Evolutionary conservation across 2,113 vertebrate species (phyloP), one percentile per base, ranked within the genome.

Genomic region (Felis chaus): DNA sequence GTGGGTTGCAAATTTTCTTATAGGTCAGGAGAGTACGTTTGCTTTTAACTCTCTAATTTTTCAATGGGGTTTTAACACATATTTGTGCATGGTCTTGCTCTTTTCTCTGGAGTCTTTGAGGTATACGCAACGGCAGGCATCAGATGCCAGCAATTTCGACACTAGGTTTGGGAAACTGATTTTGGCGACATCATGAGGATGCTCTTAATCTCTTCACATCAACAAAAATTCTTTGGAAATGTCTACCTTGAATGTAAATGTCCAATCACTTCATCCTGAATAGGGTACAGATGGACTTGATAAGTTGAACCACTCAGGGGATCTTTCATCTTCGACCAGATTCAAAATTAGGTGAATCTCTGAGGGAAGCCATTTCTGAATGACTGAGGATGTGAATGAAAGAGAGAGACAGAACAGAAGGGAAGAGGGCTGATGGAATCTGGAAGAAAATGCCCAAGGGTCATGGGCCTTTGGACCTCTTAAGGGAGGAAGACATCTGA

Each of bases 351-450:
- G 1, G 3, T 45, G 23, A 92, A 21, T 69, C 4, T 68, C n/a
- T 45, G 41, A 95, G 66, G 9, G 80, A 93, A 85, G 45, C 12
- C n/a, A 55, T 66, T 96, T 93, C 39, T 71, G 57, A 95, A n/a
- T 88, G 63, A 65, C 6, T 41, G 57, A 50, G 8, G 65, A 8
- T 71, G 15, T 69, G 11, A 69, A 57, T 57, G 71, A 63, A 55
- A 85, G 74, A 84, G 41, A 66, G 5, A 45, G 48, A 39, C 4
- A 73, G 55, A 6, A 95, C 9, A 74, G 65, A 53, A 78, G 79
- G 33, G 83, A 50, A 61, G 66, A 84, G 45, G 36, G 12, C 14
- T 74, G 53, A 57, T 2, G 39, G 45, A 89, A 74, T 50, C 53
- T 41, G 29, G 55, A 39, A 81, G 91, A 89, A 89, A 95, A 69